These are phyloP conservation scores for Phodopus roborovskii DNA, from an alignment of 2,113 vertebrate species.

Conservation along the genomic window DNA sequence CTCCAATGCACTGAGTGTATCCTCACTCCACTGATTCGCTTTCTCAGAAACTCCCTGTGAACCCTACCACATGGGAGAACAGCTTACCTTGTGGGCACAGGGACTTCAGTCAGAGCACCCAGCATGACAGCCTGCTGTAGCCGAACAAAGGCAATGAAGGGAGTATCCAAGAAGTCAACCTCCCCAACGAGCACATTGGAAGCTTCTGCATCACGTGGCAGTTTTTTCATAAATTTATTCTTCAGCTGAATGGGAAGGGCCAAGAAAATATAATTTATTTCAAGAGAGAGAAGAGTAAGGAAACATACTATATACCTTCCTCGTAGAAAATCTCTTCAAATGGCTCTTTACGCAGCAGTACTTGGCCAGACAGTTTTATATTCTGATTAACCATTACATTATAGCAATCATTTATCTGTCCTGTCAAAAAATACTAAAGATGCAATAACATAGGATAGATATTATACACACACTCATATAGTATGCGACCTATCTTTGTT, in stretches of 20 bases:
- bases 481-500: background rate
- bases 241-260: constrained; percentile 89
- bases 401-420: constrained; percentile 9
- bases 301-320: background rate
- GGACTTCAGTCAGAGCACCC: constrained; percentile 97
- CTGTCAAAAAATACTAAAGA: background rate
- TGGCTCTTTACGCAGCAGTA: background rate
- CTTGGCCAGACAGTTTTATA: background rate
- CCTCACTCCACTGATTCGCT: background rate
- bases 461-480: background rate
- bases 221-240: constrained; percentile 99
- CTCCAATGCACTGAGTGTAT: no score
- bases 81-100: constrained; percentile 95
- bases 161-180: constrained; percentile 95
- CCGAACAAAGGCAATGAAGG: constrained; percentile 97
- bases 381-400: background rate
- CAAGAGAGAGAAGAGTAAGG: background rate
- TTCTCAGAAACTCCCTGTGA: background rate
- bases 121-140: constrained; percentile 98
- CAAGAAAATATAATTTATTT: constrained; percentile 61
- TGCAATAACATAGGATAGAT: background rate
- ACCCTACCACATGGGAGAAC: background rate
- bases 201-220: constrained; percentile 97
- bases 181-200: constrained; percentile 98
- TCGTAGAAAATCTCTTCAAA: background rate